Percentiles rank a stretch among this genome's conserved stretches.
These are phyloP conservation scores for Charina bottae DNA, from an alignment of 2,113 vertebrate species.

Conservation along the genomic window DNA sequence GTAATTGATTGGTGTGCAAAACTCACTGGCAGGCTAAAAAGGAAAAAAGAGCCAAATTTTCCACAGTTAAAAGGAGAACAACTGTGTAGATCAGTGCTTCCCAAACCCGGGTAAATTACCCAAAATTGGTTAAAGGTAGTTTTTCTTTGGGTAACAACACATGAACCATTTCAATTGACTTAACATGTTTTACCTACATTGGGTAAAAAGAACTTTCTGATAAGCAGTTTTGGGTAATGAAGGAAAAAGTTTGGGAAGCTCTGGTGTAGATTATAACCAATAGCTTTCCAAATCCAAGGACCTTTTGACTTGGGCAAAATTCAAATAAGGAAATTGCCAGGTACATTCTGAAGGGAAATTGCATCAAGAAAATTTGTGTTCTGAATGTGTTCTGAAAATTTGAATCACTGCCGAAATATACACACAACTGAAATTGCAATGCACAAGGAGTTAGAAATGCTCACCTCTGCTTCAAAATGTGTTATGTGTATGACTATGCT, in stretches of 20 bases:
- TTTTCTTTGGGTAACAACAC: too few species aligned
- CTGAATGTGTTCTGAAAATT: not conserved
- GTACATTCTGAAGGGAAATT: not conserved
- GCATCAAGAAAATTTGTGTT: not conserved
- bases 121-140: too few species aligned
- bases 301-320: not conserved
- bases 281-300: not conserved
- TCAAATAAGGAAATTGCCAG: not conserved
- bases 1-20: not conserved
- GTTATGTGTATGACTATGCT: not conserved
- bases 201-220: too few species aligned
- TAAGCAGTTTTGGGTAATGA: too few species aligned
- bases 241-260: too few species aligned
- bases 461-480: not conserved
- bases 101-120: too few species aligned
- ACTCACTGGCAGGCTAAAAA: not conserved
- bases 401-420: not conserved
- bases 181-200: too few species aligned
- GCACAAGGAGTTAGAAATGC: not conserved
- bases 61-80: not conserved
- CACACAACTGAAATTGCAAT: not conserved
- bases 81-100: too few species aligned
- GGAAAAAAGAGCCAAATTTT: not conserved
- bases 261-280: not conserved
- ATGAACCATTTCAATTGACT: too few species aligned